Evolutionary conservation across 2,113 vertebrate species (phyloP), one percentile per base, ranked within the genome.

Genomic region (Nothocercus nigrocapillus): DNA sequence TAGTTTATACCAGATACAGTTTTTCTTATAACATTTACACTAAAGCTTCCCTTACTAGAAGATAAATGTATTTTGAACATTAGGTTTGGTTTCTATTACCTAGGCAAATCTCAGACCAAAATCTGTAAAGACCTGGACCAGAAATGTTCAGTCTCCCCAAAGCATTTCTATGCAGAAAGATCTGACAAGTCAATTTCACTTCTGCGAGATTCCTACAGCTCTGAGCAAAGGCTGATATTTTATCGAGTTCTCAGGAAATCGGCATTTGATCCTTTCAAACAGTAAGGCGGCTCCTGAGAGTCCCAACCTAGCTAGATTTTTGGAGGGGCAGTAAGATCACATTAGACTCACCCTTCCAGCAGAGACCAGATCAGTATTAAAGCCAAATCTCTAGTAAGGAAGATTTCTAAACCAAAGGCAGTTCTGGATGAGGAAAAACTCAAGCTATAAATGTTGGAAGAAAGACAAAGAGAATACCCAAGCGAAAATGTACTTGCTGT

Each of bases 261-360:
- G 1, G 24, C 12, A 25, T 82, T 73, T 75, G 47, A 21, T 36
- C 21, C 28, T 62, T 62, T 24, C 34, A 88, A 58, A 56, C 0
- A 79, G 27, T 14, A 36, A 79, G 20, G 54, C 63, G 15, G 20
- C 11, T 85, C 45, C 63, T 75, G 27, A 62, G 12, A 79, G 77
- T 47, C 64, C 56, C 62, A 70, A 10, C 20, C 25, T 59, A 0
- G 0, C 21, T 21, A 70, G 30, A n/a, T 9, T 70, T 87, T 24
- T 75, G 58, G 85, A 30, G n/a, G 0, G 5, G 70, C 30, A 75
- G 11, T 36, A 75, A 75, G 32, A 13, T 17, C 27, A 21, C 22
- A n/a, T 18, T 3, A 90, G 20, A 88, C 73, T 3, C 17, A 54
- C 24, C n/a, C 36, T 72, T 84, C 58, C 82, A 58, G 34, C 2